Percentiles rank a stretch among this genome's conserved stretches.
Conservation (phyloP, 1,140 invertebrate genomes). For the Chrysoperla carnea region DNA sequence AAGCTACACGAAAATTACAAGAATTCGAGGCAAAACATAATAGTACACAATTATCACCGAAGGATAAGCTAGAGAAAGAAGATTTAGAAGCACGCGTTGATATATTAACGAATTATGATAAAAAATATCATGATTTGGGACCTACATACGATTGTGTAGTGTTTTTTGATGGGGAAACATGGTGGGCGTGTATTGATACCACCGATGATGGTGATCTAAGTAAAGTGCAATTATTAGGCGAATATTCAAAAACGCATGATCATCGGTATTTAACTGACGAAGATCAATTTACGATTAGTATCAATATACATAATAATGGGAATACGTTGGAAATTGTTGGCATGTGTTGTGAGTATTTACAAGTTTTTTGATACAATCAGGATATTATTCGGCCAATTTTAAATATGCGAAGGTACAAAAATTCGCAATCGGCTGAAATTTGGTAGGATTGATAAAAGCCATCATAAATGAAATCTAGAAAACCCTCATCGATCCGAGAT, state of each 20-base stretch:
- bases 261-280: conserved; percentile 53
- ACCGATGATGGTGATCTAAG: conserved; percentile 65
- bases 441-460: no score
- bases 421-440: no score
- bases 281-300: conserved; percentile 75
- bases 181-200: conserved; percentile 80
- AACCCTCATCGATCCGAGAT: no score
- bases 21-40: conserved; percentile 46
- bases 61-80: conserved; percentile 75
- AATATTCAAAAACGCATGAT: conserved; percentile 68
- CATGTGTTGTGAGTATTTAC: conserved; percentile 64
- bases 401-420: no score
- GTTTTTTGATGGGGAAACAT: conserved; percentile 67
- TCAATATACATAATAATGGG: conserved; percentile 88
- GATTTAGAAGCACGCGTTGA: conserved; percentile 78
- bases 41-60: conserved; percentile 28
- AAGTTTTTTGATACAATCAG: conserved; percentile 3
- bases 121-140: conserved; percentile 73
- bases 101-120: conserved; percentile 64
- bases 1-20: conserved; percentile 52
- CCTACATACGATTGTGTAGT: conserved; percentile 88
- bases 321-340: conserved; percentile 84
- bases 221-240: conserved; percentile 58
- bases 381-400: no score
- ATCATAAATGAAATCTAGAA: no score